Evolutionary conservation across 2,797 vertebrate species (phyloP), one percentile per base, ranked within the genome.

Genomic region (Coregonus suidteri): DNA sequence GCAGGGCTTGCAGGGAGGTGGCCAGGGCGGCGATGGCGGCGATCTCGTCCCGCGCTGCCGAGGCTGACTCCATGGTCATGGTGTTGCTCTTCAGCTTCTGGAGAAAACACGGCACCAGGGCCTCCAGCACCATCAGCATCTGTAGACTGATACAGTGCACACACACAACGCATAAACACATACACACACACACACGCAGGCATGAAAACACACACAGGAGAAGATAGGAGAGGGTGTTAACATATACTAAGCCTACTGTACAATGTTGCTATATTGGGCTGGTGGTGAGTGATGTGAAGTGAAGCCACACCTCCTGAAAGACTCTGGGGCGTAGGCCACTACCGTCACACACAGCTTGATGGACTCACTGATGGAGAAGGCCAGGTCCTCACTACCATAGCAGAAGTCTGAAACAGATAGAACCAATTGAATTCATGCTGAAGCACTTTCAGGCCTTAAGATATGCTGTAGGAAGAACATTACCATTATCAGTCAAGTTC

Each of bases 71-170:
- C 86, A 94, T 95, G 3, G 97, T 97, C 0, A 95, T 93, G 0
- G 97, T 98, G 77, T 97, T 98, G 75, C 85, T 94, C 87, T 99
- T 99, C 73, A 99, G 89, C 82, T 97, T 99, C 90, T 98, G 97
- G 59, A 99, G 90, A 90, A 95, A 95, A 85, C 98, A 99, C 0
- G 98, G 98, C 41, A 99, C 98, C 82, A 99, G 79, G 0, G 98
- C 98, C 91, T 99, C 98, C 87, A 99, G 90, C 81, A 99, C 98
- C 97, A 99, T 99, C 88, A 99, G 91, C 98, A 99, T 99, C 95
- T 99, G 98, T 77, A 99, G 95, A 87, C 98, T 99, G 77, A 20
- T n/a, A 77, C 68, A 75, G 41, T 47, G 3, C 18, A 78, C 54
- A 72, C 4, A 76, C 64, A 74, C 37, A 52, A 47, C 16, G 34